Evolutionary conservation across 2,888 invertebrate species (phyloP).

Genomic region (Strigamia maritima): DNA sequence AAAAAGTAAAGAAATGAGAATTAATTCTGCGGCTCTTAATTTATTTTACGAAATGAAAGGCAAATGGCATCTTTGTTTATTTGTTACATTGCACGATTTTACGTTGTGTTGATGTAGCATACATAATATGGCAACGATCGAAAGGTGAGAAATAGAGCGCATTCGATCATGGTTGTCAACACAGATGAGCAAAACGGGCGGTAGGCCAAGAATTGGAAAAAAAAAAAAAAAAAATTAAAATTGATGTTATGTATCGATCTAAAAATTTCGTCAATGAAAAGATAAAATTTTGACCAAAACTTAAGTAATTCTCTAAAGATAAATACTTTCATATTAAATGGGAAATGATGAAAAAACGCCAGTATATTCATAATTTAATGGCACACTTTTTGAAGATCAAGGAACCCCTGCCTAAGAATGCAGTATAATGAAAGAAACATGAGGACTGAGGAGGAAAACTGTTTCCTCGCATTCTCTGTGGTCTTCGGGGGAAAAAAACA

Average conservation of each 20-base stretch:
- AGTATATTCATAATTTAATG: neutral
- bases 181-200: neutral
- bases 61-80: neutral
- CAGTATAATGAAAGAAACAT: conserved; percentile 16
- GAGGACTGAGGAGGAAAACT: neutral
- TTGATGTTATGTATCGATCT: conserved; percentile 11
- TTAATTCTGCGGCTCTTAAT: neutral
- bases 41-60: neutral
- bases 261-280: neutral
- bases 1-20: neutral
- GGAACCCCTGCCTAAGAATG: neutral
- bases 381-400: neutral
- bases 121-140: conserved; percentile 7
- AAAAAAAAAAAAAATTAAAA: neutral
- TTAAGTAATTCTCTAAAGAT: too few relatives aligned
- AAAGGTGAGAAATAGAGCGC: conserved; percentile 20
- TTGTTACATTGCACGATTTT: neutral
- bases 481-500: neutral
- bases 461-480: neutral
- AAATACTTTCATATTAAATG: too few relatives aligned
- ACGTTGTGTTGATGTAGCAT: neutral
- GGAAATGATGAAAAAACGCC: too few relatives aligned
- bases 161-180: conserved; percentile 12
- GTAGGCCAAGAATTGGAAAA: neutral
- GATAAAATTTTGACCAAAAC: neutral